A percentile compares a stretch with the other conserved stretches of the same genome.
Conservation (phyloP, 2,888 invertebrate genomes). For the Anaspis maculata region DNA sequence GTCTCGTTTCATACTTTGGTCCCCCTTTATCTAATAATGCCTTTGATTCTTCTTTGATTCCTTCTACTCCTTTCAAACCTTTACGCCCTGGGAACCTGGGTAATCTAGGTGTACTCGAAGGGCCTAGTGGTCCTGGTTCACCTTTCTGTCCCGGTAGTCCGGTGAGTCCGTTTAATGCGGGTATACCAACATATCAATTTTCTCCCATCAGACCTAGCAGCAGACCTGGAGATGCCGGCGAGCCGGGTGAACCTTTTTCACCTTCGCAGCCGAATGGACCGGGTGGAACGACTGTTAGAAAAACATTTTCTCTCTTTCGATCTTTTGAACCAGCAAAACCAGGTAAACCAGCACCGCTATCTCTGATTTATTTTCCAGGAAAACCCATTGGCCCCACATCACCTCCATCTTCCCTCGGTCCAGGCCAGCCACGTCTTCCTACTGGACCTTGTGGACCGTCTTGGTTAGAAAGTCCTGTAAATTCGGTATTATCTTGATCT, state of each 20-base stretch:
- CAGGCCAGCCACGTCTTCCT: constrained; percentile 66
- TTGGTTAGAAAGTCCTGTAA: constrained; percentile 48
- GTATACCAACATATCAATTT: constrained; percentile 56
- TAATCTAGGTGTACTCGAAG: constrained; percentile 63
- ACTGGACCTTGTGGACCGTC: constrained; percentile 53
- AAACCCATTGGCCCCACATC: constrained; percentile 67
- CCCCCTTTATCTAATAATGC: no score
- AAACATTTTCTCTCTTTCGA: constrained; percentile 62
- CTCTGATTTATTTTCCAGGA: constrained; percentile 60
- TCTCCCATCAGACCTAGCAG: constrained; percentile 55
- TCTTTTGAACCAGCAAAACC: constrained; percentile 54
- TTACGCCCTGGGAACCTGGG: constrained; percentile 55
- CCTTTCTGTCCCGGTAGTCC: constrained; percentile 66
- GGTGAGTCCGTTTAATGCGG: constrained; percentile 50
- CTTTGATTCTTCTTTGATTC: constrained; percentile 57
- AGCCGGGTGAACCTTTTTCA: constrained; percentile 60
- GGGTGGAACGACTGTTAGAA: constrained; percentile 57
- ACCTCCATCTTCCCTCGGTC: constrained; percentile 76
- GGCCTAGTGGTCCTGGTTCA: constrained; percentile 63
- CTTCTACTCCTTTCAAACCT: constrained; percentile 55
- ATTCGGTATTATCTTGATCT: constrained; percentile 52
- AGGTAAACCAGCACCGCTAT: constrained; percentile 54
- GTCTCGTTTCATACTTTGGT: no score
- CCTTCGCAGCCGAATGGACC: constrained; percentile 63
- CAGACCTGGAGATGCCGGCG: constrained; percentile 57